Evolutionary conservation across 2,888 invertebrate genomes (phyloP), one percentile per base, ranked within the genome.

Genomic region (Eucera pruinosa): DNA sequence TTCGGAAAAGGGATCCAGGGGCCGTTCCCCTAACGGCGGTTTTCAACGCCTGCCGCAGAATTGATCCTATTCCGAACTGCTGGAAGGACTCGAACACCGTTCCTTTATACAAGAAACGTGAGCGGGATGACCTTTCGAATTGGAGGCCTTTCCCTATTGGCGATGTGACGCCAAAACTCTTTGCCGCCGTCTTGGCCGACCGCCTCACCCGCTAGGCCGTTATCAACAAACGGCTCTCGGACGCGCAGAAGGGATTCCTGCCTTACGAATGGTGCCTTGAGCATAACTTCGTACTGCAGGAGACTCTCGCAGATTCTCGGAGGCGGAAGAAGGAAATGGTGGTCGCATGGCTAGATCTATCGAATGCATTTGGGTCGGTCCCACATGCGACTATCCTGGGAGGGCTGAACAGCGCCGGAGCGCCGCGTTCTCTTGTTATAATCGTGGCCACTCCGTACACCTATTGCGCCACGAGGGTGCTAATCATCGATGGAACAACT

Each of bases 351-450:
- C 71, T 92, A 47, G 91, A 93, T 67, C 73, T 92, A 3, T 68
- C 88, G 5, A 93, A 92, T 39, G 92, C 92, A 0, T 92, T 92
- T 73, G 89, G 88, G 0, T 89, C 89, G 4, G 76, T 92, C 2
- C 90, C 91, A 15, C 91, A 92, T 70, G 50, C 61, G 7, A 78
- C 86, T 9, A 86, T 90, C 47, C 74, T 70, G n/a, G 65, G 62
- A 18, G 86, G 81, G 6, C 64, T 86, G 48, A 69, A 3, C 23
- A 43, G 20, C 0, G 70, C 76, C 6, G 78, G 69, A 0, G 66
- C 58, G 1, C 86, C 83, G 9, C 0, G 18, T 30, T 2, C 18
- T 30, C 7, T 82, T 0, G 39, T 43, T 0, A 72, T 68, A 18
- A 54, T 87, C 5, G 74, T 88, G 1, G 2, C 7, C 2, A 79